A percentile compares a stretch with the other conserved stretches of the same genome.
Evolutionary conservation across 2,797 vertebrate species (phyloP).

Genomic region (Agapornis canus): DNA sequence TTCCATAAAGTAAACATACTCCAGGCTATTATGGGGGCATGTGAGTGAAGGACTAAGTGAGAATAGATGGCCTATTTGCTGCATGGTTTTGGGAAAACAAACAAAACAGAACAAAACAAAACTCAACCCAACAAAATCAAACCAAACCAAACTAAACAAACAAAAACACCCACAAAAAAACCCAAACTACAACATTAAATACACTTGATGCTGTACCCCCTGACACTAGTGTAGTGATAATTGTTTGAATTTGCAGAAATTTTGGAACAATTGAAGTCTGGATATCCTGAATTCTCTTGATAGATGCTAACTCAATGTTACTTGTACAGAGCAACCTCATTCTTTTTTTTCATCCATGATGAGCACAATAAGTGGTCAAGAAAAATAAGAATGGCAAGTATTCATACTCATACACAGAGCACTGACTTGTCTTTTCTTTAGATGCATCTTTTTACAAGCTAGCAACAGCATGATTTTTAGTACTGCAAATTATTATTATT

Average conservation of each 20-base stretch:
- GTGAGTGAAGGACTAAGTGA: background rate
- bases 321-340: background rate
- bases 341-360: background rate
- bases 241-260: background rate
- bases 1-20: background rate
- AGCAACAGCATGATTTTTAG: background rate
- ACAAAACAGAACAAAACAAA: background rate
- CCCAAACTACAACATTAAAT: background rate
- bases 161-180: background rate
- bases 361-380: background rate
- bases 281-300: background rate
- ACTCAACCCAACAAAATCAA: background rate
- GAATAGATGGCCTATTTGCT: background rate
- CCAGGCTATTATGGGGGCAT: background rate
- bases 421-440: background rate
- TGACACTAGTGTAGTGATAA: background rate
- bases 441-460: background rate
- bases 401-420: accelerated
- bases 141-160: background rate
- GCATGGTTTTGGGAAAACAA: background rate
- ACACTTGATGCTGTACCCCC: background rate
- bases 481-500: background rate
- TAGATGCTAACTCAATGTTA: background rate
- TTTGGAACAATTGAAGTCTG: background rate
- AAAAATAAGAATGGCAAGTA: background rate